Evolutionary conservation across 2,113 vertebrate species (phyloP), one percentile per base, ranked within the genome.

Genomic region (Xenopus laevis): DNA sequence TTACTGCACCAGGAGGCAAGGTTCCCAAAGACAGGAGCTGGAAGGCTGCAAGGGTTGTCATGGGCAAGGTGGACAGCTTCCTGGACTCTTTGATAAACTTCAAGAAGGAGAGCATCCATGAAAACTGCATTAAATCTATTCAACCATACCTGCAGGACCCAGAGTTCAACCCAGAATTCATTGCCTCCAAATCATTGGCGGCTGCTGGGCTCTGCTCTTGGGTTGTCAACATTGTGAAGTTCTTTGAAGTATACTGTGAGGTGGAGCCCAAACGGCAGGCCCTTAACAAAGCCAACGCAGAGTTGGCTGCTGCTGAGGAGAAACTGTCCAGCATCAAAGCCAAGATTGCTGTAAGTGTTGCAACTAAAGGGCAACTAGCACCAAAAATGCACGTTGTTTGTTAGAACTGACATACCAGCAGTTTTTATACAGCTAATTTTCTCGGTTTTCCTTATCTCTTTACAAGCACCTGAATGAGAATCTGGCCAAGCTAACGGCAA

Each of bases 211-310:
- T 99, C 71, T 99, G 97, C 83, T 98, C 96, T 8, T 99, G 97
- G 97, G 97, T 98, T 61, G 81, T 27, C 23, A 27, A 27, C 23
- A 27, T 27, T 27, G 92, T 89, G 65, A 91, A 79, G 65, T 98
- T 96, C 85, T 92, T 98, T 0, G 79, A 91, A 73, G 92, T 98
- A 0, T 97, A 87, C 84, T 94, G 96, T 0, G 92, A 98, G 0
- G 97, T 99, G 78, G 94, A 98, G 81, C 97, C 97, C 10, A 99
- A 98, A 80, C 89, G 95, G 0, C 93, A 96, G 81, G 96, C 96
- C 0, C 82, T 98, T 40, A 87, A 60, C 82, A 94, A 89, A 82
- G 97, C 96, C 79, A 96, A 96, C 1, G 63, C 83, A 0, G 97
- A 98, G 61, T 91, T 98, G 72, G 87, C 85, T 0, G 83, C 93